Percentiles rank a stretch among this genome's conserved stretches.
Evolutionary conservation across 2,888 invertebrate genomes (phyloP).

Genomic region (Tetragonula carbonaria): DNA sequence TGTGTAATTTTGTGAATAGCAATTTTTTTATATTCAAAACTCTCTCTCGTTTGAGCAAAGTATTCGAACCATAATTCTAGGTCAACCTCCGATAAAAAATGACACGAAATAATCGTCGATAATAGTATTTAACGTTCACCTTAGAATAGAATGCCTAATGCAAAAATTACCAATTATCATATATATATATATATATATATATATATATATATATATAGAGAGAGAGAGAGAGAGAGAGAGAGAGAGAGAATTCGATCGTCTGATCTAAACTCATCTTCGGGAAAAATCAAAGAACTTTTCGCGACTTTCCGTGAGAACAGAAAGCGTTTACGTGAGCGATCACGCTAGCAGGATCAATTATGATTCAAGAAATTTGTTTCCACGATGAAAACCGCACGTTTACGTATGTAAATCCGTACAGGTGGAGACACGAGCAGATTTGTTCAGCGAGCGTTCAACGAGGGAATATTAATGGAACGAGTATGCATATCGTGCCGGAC

Average conservation of each 20-base stretch:
- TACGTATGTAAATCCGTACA: slow-evolving; percentile 7
- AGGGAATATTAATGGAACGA: slow-evolving; percentile 22
- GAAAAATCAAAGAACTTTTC: not conserved
- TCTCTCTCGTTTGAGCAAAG: not conserved
- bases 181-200: too few relatives aligned
- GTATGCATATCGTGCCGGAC: slow-evolving; percentile 21
- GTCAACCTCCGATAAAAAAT: not conserved
- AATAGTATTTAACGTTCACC: too few relatives aligned
- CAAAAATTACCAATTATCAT: too few relatives aligned
- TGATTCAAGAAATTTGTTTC: slow-evolving; percentile 1
- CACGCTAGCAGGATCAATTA: not conserved
- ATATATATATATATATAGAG: too few relatives aligned
- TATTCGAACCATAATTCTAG: not conserved
- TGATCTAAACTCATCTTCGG: too few relatives aligned
- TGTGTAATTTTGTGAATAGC: not conserved
- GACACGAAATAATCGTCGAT: too few relatives aligned
- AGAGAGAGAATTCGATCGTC: too few relatives aligned
- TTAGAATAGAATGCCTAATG: too few relatives aligned
- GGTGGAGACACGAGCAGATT: not conserved
- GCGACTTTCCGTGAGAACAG: not conserved
- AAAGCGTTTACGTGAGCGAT: not conserved
- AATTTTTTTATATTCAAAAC: not conserved
- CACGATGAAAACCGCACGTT: not conserved
- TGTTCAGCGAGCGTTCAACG: not conserved
- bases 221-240: too few relatives aligned